A percentile compares a stretch with the other conserved stretches of the same genome.
Evolutionary conservation across 1,140 invertebrate genomes (phyloP).

Genomic region (Heliconius hermathena): DNA sequence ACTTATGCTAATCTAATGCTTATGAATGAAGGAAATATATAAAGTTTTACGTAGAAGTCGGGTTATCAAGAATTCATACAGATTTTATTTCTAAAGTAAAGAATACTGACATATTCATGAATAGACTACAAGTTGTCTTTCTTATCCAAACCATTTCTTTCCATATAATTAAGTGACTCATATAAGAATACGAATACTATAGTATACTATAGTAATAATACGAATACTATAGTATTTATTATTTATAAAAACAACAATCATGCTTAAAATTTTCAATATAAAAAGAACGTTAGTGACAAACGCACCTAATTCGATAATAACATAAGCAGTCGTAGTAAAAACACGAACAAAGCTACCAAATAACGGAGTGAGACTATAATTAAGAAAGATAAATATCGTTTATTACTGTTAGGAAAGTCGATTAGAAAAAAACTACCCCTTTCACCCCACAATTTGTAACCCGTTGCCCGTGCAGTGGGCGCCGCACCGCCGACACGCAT

Average conservation of each 20-base stretch:
- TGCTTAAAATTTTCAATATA: slow-evolving; percentile 22
- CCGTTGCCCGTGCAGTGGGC: slow-evolving; percentile 69
- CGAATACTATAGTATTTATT: neutral
- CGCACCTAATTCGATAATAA: slow-evolving; percentile 77
- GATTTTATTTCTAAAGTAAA: slow-evolving; percentile 1
- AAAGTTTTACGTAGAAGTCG: slow-evolving; percentile 3
- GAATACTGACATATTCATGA: neutral
- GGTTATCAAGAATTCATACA: neutral
- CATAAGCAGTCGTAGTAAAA: slow-evolving; percentile 67
- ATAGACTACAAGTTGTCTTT: neutral
- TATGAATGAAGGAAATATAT: neutral
- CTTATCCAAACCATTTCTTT: neutral
- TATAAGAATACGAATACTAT: neutral
- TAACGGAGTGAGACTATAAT: slow-evolving; percentile 77
- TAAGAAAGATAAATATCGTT: slow-evolving; percentile 82
- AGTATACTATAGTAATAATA: too few species aligned
- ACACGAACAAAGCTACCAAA: slow-evolving; percentile 76
- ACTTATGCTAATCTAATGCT: neutral
- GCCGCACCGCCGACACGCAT: slow-evolving; percentile 68
- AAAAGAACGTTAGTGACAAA: slow-evolving; percentile 60
- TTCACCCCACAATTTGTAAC: slow-evolving; percentile 82
- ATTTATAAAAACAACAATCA: neutral
- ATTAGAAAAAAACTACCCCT: slow-evolving; percentile 81
- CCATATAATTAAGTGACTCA: neutral
- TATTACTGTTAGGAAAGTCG: slow-evolving; percentile 81